phyloP scores from a whole-genome alignment of 37 sponge, comb jelly and placozoan species.

The Oopsacas minuta region DNA sequence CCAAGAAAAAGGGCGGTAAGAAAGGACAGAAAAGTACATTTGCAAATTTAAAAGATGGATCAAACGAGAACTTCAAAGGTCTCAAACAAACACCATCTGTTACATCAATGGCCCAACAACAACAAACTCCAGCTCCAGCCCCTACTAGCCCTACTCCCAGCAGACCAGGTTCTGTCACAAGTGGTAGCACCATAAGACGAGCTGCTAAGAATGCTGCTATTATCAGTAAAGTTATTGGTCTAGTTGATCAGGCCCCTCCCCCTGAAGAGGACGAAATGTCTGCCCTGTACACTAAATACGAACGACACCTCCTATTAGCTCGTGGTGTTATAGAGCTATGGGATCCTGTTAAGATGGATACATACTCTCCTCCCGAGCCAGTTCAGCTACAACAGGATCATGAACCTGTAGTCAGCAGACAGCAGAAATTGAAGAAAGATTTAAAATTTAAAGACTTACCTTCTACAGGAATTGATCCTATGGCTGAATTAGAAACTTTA shows the following conservation, averaged over 20 bases:
- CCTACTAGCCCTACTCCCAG: background rate
- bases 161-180: constrained; percentile 7
- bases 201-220: background rate
- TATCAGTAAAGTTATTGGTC: background rate
- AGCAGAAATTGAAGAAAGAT: constrained; percentile 6
- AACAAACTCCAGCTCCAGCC: background rate
- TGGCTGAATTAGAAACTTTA: background rate
- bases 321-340: background rate
- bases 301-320: background rate
- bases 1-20: constrained; percentile 23
- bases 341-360: background rate
- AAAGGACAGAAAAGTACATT: background rate
- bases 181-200: background rate
- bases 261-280: constrained; percentile 17
- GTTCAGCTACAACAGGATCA: background rate
- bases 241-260: background rate
- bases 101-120: background rate
- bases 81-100: background rate
- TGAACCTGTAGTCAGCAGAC: background rate
- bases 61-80: background rate
- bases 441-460: background rate
- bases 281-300: background rate
- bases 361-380: background rate
- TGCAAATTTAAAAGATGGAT: background rate
- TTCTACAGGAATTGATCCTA: background rate